Evolutionary conservation across 2,113 vertebrate species (phyloP).

Genomic region (Telmatochromis sp.): DNA sequence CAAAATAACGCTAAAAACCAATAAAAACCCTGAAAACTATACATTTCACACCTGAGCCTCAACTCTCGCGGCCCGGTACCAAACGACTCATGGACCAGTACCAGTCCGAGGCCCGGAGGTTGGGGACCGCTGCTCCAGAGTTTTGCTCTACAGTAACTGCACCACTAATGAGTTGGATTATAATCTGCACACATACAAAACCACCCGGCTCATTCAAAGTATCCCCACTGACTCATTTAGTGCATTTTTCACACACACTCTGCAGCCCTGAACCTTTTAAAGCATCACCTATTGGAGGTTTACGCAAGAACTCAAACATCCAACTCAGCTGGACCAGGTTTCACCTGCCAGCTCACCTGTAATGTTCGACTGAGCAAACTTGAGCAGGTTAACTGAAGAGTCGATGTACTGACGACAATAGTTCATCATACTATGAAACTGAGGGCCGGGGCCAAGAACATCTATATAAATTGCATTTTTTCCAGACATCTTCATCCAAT

Average conservation of each 20-base stretch:
- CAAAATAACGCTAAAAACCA: accelerated
- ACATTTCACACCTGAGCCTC: no score
- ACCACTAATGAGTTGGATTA: neutral
- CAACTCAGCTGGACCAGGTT: neutral
- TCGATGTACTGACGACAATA: neutral
- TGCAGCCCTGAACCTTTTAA: neutral
- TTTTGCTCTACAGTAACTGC: neutral
- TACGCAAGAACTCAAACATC: neutral
- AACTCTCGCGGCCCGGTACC: no score
- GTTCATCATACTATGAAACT: neutral
- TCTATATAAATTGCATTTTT: neutral
- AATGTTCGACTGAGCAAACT: accelerated
- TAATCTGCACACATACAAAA: neutral
- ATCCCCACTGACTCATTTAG: neutral
- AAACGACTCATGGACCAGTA: no score
- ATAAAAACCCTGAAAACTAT: accelerated
- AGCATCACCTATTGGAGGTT: neutral
- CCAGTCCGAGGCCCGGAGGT: no score
- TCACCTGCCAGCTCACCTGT: neutral
- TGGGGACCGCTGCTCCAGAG: accelerated
- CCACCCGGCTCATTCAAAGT: neutral
- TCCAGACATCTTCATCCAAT: neutral
- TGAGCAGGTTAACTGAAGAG: neutral
- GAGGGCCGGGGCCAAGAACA: neutral
- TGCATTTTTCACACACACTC: neutral